Evolutionary conservation across 2,797 vertebrate genomes (phyloP).

Genomic region (Acomys russatus): DNA sequence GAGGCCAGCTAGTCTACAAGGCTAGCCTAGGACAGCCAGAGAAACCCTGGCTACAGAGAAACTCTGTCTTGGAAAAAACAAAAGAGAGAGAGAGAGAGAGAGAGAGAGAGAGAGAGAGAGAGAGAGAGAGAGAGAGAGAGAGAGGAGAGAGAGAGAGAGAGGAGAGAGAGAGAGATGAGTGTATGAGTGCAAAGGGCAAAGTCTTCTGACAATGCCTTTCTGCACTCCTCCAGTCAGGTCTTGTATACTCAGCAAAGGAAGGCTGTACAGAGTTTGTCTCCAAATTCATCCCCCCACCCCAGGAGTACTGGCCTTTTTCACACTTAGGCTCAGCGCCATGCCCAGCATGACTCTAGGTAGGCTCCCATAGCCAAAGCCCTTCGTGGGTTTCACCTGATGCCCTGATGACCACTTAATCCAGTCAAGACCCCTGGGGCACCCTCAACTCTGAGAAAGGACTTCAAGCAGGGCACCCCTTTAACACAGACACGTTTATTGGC

Average conservation of each 20-base stretch:
- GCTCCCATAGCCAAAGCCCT: background rate
- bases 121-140: too few species aligned
- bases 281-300: background rate
- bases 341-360: background rate
- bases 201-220: background rate
- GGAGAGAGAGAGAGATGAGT: too few species aligned
- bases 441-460: background rate
- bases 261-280: background rate
- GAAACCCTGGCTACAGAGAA: too few species aligned
- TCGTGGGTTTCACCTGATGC: too few species aligned
- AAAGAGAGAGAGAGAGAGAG: rapidly evolving
- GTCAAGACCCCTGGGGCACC: background rate
- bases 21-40: too few species aligned
- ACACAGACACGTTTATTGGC: slow-evolving; percentile 70
- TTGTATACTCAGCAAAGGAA: background rate
- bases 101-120: too few species aligned
- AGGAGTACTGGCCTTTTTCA: background rate
- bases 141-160: too few species aligned
- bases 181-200: background rate
- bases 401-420: background rate
- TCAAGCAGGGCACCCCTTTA: slow-evolving; percentile 1
- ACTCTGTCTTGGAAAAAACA: too few species aligned
- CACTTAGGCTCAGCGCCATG: background rate
- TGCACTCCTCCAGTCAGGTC: background rate
- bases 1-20: too few species aligned